A percentile compares a stretch with the other conserved stretches of the same genome.
These are phyloP conservation scores for Rhynchophorus ferrugineus DNA, from an alignment of 1,140 invertebrate genomes.

Conservation along the genomic window DNA sequence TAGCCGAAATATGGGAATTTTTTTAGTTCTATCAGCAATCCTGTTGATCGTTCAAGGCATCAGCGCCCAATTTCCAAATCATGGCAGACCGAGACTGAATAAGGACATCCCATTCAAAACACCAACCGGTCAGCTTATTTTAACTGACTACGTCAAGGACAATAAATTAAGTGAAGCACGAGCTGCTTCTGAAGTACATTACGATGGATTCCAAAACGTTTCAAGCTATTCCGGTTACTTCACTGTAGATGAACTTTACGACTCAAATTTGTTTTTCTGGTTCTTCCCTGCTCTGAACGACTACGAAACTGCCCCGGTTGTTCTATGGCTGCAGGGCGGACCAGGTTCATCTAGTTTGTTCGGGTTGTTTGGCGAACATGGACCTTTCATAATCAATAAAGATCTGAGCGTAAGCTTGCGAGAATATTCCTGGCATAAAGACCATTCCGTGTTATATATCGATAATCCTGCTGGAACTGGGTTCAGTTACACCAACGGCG, in stretches of 20 bases:
- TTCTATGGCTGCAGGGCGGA: constrained; percentile 70
- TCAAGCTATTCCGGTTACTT: constrained; percentile 56
- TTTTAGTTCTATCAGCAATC: too few species aligned
- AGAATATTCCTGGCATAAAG: constrained; percentile 46
- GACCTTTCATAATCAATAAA: constrained; percentile 47
- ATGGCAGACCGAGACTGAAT: not conserved
- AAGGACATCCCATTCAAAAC: not conserved
- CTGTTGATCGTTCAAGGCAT: not conserved
- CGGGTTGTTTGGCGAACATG: constrained; percentile 65
- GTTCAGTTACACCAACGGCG: constrained; percentile 61
- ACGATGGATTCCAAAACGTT: constrained; percentile 25
- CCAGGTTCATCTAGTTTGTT: constrained; percentile 62
- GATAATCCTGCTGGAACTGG: constrained; percentile 83
- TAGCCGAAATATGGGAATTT: too few species aligned
- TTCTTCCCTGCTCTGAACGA: constrained; percentile 58
- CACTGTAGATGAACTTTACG: constrained; percentile 55
- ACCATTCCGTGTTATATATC: constrained; percentile 69
- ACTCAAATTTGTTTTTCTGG: constrained; percentile 71
- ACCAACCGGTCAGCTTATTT: not conserved
- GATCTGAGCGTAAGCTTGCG: constrained; percentile 41
- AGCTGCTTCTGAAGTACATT: constrained; percentile 9
- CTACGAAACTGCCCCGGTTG: constrained; percentile 48
- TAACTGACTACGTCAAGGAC: not conserved
- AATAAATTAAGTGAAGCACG: constrained; percentile 27
- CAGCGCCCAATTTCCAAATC: not conserved